Conservation (phyloP, 2,888 invertebrate genomes). For the Conchocele bisecta region DNA sequence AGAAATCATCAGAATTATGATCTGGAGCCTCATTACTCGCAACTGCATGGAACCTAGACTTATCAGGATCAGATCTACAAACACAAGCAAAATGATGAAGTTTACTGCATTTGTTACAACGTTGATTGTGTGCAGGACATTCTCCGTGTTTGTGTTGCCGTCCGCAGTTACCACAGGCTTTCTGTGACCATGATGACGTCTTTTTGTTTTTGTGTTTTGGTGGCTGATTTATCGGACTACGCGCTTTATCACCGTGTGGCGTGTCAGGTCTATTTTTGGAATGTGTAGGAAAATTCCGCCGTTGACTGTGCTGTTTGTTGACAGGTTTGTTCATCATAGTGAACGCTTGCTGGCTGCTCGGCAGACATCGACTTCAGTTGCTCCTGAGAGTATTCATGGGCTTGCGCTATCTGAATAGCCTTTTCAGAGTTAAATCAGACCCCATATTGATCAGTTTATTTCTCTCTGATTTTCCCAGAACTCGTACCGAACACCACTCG, state of each 20-base stretch:
- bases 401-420: constrained; percentile 15
- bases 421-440: constrained; percentile 9
- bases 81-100: constrained; percentile 3
- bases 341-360: background rate
- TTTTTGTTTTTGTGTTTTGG: background rate
- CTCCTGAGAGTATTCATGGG: constrained; percentile 8
- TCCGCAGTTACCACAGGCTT: constrained; percentile 9
- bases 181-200: background rate
- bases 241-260: background rate
- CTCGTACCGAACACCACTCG: constrained; percentile 20
- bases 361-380: constrained; percentile 8
- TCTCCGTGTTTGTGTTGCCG: constrained; percentile 4
- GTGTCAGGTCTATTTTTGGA: no score
- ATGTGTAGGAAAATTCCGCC: no score
- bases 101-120: constrained; percentile 7
- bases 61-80: constrained; percentile 6
- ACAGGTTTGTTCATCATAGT: background rate
- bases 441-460: constrained; percentile 11
- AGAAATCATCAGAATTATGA: background rate
- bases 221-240: background rate
- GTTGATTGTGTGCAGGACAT: constrained; percentile 13
- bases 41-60: constrained; percentile 17
- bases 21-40: background rate
- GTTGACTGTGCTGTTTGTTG: background rate
- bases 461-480: no score